Conservation (phyloP, 2,888 invertebrate species). For the Muscina levida region DNA sequence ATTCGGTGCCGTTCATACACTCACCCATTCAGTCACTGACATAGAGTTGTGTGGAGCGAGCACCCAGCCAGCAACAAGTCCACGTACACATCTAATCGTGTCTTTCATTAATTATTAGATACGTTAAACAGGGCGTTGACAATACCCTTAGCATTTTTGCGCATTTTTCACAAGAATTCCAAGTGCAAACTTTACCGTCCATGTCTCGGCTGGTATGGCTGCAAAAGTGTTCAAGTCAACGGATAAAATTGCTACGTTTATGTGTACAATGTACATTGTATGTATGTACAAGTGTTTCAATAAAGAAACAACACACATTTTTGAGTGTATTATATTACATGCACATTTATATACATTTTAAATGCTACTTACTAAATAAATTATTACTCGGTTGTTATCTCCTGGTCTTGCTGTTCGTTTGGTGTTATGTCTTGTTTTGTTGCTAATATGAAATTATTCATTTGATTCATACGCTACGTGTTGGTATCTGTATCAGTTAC, state of each 20-base stretch:
- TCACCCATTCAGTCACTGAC: not conserved
- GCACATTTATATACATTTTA: too few relatives aligned
- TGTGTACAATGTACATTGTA: too few relatives aligned
- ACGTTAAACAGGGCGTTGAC: constrained; percentile 57
- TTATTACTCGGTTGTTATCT: not conserved
- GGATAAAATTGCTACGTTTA: too few relatives aligned
- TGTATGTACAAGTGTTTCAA: too few relatives aligned
- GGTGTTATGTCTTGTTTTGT: not conserved
- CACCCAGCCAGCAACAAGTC: not conserved
- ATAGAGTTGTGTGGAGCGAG: not conserved
- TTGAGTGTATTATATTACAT: too few relatives aligned
- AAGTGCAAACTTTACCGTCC: not conserved
- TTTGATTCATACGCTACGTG: not conserved
- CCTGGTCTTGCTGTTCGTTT: not conserved
- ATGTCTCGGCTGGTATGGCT: too few relatives aligned
- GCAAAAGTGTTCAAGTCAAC: too few relatives aligned
- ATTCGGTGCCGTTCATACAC: not conserved
- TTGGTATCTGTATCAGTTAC: not conserved
- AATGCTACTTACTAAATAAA: too few relatives aligned
- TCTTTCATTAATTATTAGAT: constrained; percentile 41
- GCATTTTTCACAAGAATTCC: constrained; percentile 24
- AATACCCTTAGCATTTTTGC: constrained; percentile 47
- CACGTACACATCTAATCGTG: constrained; percentile 28
- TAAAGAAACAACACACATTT: too few relatives aligned
- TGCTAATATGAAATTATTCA: constrained; percentile 5